These are phyloP conservation scores for Uromys caudimaculatus DNA, from an alignment of 2,797 vertebrate species.

Conservation along the genomic window DNA sequence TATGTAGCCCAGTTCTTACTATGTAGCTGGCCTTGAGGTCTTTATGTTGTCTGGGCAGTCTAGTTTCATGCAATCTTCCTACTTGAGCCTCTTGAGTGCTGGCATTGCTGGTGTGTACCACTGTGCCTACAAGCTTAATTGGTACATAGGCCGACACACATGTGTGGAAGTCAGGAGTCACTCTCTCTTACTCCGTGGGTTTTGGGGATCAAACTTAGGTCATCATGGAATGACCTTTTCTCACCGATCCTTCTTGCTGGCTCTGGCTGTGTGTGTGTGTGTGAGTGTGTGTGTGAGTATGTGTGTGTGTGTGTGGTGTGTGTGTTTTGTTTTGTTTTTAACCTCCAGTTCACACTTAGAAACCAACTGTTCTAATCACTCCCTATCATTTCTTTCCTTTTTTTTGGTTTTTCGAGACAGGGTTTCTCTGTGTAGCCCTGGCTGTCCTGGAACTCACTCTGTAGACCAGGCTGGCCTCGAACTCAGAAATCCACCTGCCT, in stretches of 20 bases:
- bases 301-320: not conserved
- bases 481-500: too few species aligned
- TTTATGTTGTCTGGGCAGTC: too few species aligned
- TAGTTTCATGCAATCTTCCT: not conserved
- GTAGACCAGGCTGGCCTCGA: too few species aligned
- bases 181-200: not conserved
- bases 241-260: not conserved
- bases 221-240: not conserved
- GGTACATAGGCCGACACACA: not conserved
- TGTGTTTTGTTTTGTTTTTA: not conserved
- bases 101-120: not conserved
- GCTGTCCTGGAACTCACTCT: too few species aligned
- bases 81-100: not conserved
- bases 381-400: too few species aligned
- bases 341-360: too few species aligned
- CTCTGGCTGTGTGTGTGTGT: not conserved
- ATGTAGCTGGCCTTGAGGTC: too few species aligned
- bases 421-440: too few species aligned
- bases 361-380: too few species aligned
- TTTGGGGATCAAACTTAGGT: not conserved
- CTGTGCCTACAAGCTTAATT: not conserved
- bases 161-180: not conserved
- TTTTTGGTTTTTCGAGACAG: too few species aligned
- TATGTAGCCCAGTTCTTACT: too few species aligned
- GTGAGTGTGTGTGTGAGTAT: not conserved